These are phyloP conservation scores for Paramormyrops hopkinsi DNA, from an alignment of 2,797 vertebrate genomes.

Conservation along the genomic window DNA sequence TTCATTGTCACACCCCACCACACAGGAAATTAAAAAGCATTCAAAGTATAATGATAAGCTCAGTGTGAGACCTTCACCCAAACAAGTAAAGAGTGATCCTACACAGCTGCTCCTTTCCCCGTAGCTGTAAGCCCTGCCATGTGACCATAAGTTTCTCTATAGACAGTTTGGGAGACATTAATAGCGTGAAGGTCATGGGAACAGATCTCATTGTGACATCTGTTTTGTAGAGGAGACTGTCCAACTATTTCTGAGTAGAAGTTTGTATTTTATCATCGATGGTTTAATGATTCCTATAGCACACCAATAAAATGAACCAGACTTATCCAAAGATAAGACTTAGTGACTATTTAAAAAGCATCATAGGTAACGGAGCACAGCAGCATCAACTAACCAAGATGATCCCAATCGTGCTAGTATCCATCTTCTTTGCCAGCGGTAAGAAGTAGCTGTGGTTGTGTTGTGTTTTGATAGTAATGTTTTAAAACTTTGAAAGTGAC, in stretches of 20 bases:
- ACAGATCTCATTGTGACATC: background rate
- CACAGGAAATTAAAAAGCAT: background rate
- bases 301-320: background rate
- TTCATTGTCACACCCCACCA: background rate
- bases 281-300: background rate
- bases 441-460: slow-evolving; percentile 9
- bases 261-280: background rate
- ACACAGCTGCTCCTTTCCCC: slow-evolving; percentile 8
- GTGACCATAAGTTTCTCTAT: background rate
- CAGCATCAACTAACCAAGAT: slow-evolving; percentile 21
- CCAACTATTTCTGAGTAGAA: background rate
- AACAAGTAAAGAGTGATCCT: background rate
- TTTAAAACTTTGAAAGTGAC: background rate
- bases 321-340: slow-evolving; percentile 16
- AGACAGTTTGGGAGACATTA: background rate
- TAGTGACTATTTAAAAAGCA: background rate
- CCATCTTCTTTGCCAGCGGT: slow-evolving; percentile 29
- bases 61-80: background rate
- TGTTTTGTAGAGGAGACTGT: background rate
- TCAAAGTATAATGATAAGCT: background rate
- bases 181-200: slow-evolving; percentile 15
- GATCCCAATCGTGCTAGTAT: slow-evolving; percentile 29
- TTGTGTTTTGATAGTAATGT: background rate
- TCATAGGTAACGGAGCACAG: background rate
- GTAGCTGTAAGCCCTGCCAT: background rate